These are phyloP conservation scores for Hyposmocoma kahamanoa DNA, from an alignment of 1,140 invertebrate species.

Conservation along the genomic window DNA sequence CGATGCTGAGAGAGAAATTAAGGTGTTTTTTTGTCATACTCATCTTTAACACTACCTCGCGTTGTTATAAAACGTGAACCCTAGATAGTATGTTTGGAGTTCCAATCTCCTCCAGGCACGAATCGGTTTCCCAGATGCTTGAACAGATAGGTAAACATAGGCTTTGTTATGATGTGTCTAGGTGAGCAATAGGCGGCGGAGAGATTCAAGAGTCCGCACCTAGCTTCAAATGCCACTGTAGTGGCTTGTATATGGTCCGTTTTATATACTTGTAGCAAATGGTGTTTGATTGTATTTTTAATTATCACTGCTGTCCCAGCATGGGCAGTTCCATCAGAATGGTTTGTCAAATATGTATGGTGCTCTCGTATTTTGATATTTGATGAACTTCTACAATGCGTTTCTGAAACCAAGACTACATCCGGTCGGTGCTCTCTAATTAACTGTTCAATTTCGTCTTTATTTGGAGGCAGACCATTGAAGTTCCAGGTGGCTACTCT, in stretches of 20 bases:
- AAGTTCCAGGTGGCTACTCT: conserved; percentile 23
- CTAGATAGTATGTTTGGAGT: conserved; percentile 17
- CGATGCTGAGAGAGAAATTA: neutral
- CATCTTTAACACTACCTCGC: conserved; percentile 1
- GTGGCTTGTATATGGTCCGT: conserved; percentile 18
- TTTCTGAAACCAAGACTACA: conserved; percentile 14
- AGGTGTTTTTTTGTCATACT: too few relatives aligned
- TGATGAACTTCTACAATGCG: conserved; percentile 9
- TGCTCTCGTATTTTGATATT: conserved; percentile 5
- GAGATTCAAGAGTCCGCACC: conserved; percentile 10
- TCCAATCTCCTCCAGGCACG: conserved; percentile 22
- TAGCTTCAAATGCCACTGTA: conserved; percentile 11
- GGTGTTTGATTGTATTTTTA: conserved; percentile 13
- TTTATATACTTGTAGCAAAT: conserved; percentile 4
- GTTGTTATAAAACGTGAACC: conserved; percentile 12
- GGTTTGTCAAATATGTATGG: conserved; percentile 9
- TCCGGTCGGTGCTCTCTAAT: conserved; percentile 13
- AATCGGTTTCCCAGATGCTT: conserved; percentile 10
- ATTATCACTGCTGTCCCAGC: conserved; percentile 20
- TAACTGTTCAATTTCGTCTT: conserved; percentile 14
- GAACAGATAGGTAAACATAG: conserved; percentile 12
- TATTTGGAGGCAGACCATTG: conserved; percentile 21
- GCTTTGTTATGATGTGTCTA: conserved; percentile 10
- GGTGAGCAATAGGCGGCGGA: conserved; percentile 23
- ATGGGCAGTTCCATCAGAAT: conserved; percentile 25